phyloP scores from a whole-genome alignment of 2,113 vertebrate species.

The Gallinago paraguaiae region DNA sequence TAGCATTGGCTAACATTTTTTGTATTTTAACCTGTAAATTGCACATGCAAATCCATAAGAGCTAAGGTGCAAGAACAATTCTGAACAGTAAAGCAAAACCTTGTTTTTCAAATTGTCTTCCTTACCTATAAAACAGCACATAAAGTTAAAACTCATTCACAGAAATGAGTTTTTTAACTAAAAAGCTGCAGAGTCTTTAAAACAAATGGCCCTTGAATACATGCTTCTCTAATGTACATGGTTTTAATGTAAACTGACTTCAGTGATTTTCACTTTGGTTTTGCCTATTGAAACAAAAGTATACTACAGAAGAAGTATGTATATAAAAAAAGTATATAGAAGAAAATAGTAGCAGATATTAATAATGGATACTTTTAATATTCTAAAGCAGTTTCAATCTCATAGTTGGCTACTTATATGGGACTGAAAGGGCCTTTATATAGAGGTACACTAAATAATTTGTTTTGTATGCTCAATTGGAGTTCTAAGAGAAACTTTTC shows the following conservation, averaged over 20 bases:
- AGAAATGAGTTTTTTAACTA: not conserved
- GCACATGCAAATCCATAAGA: not conserved
- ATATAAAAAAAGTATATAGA: not conserved
- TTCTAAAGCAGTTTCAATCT: not conserved
- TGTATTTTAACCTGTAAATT: not conserved
- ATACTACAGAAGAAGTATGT: not conserved
- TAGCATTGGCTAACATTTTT: not conserved
- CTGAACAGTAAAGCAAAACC: not conserved
- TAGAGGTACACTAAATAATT: not conserved
- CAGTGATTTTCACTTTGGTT: not conserved
- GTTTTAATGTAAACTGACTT: not conserved
- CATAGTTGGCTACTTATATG: not conserved
- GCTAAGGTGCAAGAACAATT: not conserved
- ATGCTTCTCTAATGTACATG: accelerated
- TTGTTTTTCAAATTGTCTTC: not conserved
- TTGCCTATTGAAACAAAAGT: not conserved
- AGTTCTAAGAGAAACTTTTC: not conserved
- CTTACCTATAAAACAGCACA: not conserved
- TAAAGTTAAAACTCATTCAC: not conserved
- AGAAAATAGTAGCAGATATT: not conserved
- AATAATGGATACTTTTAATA: not conserved
- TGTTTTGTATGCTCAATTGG: not conserved
- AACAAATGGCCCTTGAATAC: not conserved
- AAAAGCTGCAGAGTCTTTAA: not conserved
- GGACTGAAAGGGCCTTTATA: not conserved